Evolutionary conservation across 2,797 vertebrate species (phyloP).

Genomic region (Artibeus lituratus): DNA sequence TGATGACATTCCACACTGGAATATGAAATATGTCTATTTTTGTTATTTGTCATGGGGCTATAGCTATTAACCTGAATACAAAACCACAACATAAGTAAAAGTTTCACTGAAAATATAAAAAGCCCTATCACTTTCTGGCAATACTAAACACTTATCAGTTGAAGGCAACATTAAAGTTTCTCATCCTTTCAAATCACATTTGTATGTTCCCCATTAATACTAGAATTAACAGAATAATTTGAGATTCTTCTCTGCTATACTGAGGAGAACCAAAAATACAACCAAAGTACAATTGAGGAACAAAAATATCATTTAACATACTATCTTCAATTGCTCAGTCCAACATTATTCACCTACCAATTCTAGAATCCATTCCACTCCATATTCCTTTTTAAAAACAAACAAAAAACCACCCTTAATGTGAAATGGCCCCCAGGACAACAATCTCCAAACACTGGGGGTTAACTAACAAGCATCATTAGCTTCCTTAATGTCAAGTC

Average conservation of each 20-base stretch:
- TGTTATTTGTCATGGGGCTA: neutral
- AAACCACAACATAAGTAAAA: constrained; percentile 6
- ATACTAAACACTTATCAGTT: neutral
- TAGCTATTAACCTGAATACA: neutral
- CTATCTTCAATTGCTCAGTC: neutral
- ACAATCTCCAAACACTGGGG: neutral
- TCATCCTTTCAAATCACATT: constrained; percentile 7
- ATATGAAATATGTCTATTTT: neutral
- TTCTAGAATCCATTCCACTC: neutral
- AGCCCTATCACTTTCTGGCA: neutral
- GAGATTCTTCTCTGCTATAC: neutral
- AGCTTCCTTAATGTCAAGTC: neutral
- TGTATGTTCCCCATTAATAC: neutral
- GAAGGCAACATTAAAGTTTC: neutral
- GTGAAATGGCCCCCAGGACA: neutral
- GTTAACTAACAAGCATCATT: constrained; percentile 2
- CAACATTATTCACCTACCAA: neutral
- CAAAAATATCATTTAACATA: constrained; percentile 27
- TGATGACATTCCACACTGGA: neutral
- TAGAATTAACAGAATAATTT: neutral
- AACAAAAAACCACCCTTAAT: neutral
- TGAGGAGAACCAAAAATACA: neutral
- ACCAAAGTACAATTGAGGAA: neutral
- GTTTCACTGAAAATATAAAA: neutral
- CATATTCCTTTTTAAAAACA: neutral